These are phyloP conservation scores for Rhopalosiphum padi DNA, from an alignment of 1,140 invertebrate species.

Conservation along the genomic window DNA sequence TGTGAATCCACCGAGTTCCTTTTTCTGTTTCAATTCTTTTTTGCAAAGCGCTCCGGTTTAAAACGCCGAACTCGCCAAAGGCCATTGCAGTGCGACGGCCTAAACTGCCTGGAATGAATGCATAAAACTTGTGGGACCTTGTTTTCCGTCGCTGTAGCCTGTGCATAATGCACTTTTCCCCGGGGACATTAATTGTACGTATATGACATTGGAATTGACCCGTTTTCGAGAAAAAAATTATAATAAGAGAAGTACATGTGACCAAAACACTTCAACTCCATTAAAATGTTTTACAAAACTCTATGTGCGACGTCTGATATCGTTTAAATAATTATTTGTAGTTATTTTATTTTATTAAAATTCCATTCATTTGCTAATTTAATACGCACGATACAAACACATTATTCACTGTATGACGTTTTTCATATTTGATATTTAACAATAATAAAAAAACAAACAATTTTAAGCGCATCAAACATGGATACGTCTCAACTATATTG, in stretches of 20 bases:
- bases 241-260: neutral
- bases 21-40: slow-evolving; percentile 33
- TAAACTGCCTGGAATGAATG: neutral
- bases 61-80: slow-evolving; percentile 13
- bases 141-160: neutral
- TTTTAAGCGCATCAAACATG: too few species aligned
- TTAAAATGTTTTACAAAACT: slow-evolving; percentile 14
- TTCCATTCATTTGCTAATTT: neutral
- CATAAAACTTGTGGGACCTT: neutral
- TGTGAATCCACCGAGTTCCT: neutral
- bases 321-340: neutral
- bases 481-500: neutral
- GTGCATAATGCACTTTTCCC: slow-evolving; percentile 26
- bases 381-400: neutral
- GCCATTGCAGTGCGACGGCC: neutral
- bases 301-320: too few species aligned
- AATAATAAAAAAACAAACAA: too few species aligned
- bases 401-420: neutral
- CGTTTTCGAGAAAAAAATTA: neutral
- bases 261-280: slow-evolving; percentile 38
- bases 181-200: slow-evolving; percentile 1
- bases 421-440: neutral
- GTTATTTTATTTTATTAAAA: neutral
- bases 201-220: neutral
- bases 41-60: neutral